Percentiles rank a stretch among this genome's conserved stretches.
phyloP scores from a whole-genome alignment of 2,113 vertebrate genomes.

The Microtus oregoni region DNA sequence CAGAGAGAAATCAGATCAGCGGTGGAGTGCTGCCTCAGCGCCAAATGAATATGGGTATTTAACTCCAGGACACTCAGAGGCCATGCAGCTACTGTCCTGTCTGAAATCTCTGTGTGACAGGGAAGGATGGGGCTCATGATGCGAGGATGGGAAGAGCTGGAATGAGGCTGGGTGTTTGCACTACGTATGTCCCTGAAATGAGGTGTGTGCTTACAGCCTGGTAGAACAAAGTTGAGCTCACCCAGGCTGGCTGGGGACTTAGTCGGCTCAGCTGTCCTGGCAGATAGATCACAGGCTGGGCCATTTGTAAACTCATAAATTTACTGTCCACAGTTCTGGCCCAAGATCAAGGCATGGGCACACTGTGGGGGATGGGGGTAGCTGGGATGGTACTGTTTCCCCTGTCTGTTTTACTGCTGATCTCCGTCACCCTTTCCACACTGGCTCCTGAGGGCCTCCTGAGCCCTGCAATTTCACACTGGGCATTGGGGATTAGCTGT shows the following conservation, averaged over 20 bases:
- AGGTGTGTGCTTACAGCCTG: constrained; percentile 15
- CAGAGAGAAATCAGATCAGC: constrained; percentile 59
- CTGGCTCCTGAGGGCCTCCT: not conserved
- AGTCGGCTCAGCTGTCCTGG: not conserved
- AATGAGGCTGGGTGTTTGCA: not conserved
- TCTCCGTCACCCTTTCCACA: not conserved
- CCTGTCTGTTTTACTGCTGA: not conserved
- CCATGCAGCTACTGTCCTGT: not conserved
- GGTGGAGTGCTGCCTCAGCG: constrained; percentile 67
- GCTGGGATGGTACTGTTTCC: not conserved
- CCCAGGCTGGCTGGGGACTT: not conserved
- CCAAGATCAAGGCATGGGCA: not conserved
- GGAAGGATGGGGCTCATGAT: constrained; percentile 1
- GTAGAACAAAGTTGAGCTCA: constrained; percentile 18
- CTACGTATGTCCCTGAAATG: constrained; percentile 17
- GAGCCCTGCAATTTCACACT: not conserved
- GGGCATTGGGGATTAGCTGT: not conserved
- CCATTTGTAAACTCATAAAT: not conserved
- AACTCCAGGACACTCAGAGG: constrained; percentile 62
- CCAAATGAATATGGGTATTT: constrained; percentile 51
- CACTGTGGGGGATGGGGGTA: not conserved
- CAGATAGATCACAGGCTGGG: not conserved
- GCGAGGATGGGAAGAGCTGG: not conserved
- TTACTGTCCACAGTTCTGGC: not conserved
- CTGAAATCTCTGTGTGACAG: constrained; percentile 30